These are phyloP conservation scores for Arnoldichthys spilopterus DNA, from an alignment of 2,797 vertebrate species.

Conservation along the genomic window DNA sequence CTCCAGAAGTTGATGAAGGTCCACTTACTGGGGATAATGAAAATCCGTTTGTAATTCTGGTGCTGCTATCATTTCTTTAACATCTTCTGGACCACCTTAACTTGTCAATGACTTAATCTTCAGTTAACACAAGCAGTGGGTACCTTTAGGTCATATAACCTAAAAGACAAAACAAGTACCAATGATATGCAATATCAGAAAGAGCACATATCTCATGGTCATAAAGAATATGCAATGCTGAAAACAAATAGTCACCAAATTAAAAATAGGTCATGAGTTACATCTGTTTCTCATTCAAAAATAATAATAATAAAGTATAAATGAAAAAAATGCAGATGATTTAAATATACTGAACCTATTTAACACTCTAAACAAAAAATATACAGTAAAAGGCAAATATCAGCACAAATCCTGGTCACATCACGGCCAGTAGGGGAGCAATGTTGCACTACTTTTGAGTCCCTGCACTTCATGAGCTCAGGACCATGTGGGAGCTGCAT, in stretches of 20 bases:
- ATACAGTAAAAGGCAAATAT: neutral
- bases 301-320: no score
- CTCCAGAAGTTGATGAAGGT: conserved; percentile 64
- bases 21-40: conserved; percentile 78
- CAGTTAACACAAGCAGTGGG: conserved; percentile 77
- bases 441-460: conserved; percentile 57
- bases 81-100: conserved; percentile 85
- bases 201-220: neutral
- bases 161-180: conserved; percentile 55
- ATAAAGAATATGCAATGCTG: neutral
- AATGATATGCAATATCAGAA: neutral
- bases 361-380: no score
- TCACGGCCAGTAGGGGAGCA: conserved; percentile 60
- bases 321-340: neutral
- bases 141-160: conserved; percentile 74
- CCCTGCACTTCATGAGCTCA: neutral
- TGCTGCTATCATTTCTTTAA: conserved; percentile 80
- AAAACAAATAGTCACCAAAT: neutral
- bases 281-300: no score
- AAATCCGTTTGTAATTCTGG: conserved; percentile 76
- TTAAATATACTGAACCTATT: neutral
- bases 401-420: conserved; percentile 13
- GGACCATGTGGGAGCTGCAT: conserved; percentile 31
- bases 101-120: conserved; percentile 84
- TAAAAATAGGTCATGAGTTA: neutral